phyloP scores from a whole-genome alignment of 1,140 invertebrate species.

The Ylistrum balloti region DNA sequence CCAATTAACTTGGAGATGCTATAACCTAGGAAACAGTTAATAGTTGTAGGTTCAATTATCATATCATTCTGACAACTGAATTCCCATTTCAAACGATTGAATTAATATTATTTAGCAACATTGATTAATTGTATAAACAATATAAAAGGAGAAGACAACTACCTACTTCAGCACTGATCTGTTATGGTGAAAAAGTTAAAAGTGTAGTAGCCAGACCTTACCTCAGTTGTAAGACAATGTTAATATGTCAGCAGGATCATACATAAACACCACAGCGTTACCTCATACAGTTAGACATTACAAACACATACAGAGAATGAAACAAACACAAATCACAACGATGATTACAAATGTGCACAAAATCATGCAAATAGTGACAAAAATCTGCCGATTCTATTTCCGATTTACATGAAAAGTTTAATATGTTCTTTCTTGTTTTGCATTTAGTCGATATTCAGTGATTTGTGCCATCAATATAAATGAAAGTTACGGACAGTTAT shows the following conservation, averaged over 20 bases:
- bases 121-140: background rate
- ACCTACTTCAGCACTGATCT: background rate
- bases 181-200: background rate
- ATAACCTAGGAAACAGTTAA: background rate
- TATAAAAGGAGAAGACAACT: background rate
- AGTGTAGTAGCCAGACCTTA: background rate
- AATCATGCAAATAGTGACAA: background rate
- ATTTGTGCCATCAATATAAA: too few relatives aligned
- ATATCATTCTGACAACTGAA: background rate
- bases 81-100: background rate
- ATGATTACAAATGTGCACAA: background rate
- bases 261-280: background rate
- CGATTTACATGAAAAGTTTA: too few relatives aligned
- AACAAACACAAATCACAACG: background rate
- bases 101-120: background rate
- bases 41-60: background rate
- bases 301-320: background rate
- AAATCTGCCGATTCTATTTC: too few relatives aligned
- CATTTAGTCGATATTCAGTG: too few relatives aligned
- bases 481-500: too few relatives aligned
- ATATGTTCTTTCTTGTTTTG: too few relatives aligned
- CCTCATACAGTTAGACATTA: background rate
- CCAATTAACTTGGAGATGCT: conserved; percentile 22
- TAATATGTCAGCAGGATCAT: background rate
- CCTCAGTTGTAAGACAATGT: background rate